Percentiles rank a stretch among this genome's conserved stretches.
Evolutionary conservation across 2,888 invertebrate species (phyloP).

Genomic region (Mactromeris polynyma): DNA sequence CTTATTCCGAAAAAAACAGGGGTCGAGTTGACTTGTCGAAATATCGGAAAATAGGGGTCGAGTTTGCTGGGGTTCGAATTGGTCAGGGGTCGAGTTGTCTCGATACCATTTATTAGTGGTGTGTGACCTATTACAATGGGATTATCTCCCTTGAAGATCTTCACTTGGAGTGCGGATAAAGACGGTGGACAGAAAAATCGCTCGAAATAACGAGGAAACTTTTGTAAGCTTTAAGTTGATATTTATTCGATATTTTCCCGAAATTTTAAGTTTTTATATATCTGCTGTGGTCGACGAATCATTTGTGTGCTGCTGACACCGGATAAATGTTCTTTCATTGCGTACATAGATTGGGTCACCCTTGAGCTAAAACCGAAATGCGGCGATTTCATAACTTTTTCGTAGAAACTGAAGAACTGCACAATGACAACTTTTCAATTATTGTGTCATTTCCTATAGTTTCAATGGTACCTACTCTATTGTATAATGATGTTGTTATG

Average conservation of each 20-base stretch:
- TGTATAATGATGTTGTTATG: too few relatives aligned
- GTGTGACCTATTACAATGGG: background rate
- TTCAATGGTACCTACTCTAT: too few relatives aligned
- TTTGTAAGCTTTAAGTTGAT: background rate
- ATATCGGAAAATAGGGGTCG: too few relatives aligned
- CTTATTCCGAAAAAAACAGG: too few relatives aligned
- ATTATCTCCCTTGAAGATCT: constrained; percentile 1
- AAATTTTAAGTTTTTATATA: too few relatives aligned
- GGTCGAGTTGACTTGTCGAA: too few relatives aligned
- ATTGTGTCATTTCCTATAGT: too few relatives aligned
- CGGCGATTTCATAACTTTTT: too few relatives aligned
- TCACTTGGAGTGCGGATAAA: background rate
- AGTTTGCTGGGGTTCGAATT: too few relatives aligned
- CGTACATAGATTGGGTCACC: background rate
- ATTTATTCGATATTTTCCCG: background rate
- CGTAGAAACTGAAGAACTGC: too few relatives aligned
- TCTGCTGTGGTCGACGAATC: background rate
- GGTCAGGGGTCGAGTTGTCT: too few relatives aligned
- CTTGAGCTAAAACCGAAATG: background rate
- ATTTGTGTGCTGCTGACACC: background rate
- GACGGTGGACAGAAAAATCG: background rate
- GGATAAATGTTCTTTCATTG: background rate
- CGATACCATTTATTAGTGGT: background rate
- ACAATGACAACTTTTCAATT: too few relatives aligned
- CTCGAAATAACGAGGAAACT: background rate